Conservation (phyloP, 2,888 invertebrate genomes). For the Erpobdella octoculata region DNA sequence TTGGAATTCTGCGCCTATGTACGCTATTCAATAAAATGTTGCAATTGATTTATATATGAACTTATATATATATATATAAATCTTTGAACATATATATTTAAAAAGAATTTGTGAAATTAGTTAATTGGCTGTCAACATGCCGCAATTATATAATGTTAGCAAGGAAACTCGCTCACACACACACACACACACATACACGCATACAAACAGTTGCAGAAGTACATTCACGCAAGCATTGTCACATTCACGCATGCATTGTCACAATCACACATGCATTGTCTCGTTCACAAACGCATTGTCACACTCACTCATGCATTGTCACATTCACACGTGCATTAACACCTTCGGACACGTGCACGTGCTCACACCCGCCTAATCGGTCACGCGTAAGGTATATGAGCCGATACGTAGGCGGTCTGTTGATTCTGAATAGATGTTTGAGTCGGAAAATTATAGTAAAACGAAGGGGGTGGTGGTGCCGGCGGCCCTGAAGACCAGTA, state of each 20-base stretch:
- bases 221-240: background rate
- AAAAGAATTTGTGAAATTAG: too few species aligned
- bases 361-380: background rate
- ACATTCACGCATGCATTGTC: background rate
- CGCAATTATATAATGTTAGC: too few species aligned
- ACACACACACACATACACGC: constrained; percentile 2
- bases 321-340: constrained; percentile 1
- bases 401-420: background rate
- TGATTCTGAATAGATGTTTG: constrained; percentile 20
- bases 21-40: too few species aligned
- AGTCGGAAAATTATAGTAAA: constrained; percentile 16
- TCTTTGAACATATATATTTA: too few species aligned
- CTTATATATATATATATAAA: too few species aligned
- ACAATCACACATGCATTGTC: background rate
- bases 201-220: background rate
- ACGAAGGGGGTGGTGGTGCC: constrained; percentile 11
- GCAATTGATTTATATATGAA: too few species aligned
- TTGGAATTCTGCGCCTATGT: too few species aligned
- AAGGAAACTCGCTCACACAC: too few species aligned
- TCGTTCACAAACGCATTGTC: background rate
- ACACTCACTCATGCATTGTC: background rate
- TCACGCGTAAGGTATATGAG: constrained; percentile 10
- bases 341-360: background rate
- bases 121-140: too few species aligned
- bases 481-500: constrained; percentile 10